Evolutionary conservation across 2,888 invertebrate genomes (phyloP).

Genomic region (Dryobota labecula): DNA sequence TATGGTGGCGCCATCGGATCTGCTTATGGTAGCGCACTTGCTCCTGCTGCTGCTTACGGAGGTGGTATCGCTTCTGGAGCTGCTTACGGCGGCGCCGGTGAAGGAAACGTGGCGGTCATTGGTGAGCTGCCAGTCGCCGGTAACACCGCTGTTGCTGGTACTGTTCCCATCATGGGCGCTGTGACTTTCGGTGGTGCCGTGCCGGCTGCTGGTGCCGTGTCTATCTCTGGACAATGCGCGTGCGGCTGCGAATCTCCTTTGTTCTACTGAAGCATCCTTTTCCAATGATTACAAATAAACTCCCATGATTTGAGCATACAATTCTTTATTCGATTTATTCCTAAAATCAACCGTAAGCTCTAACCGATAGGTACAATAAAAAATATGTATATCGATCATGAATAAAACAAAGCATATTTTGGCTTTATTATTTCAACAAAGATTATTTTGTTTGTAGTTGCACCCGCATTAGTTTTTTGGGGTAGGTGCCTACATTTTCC

Average conservation of each 20-base stretch:
- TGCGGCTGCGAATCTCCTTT: constrained; percentile 39
- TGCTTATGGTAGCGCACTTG: constrained; percentile 10
- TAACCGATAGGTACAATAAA: no score
- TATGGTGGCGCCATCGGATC: constrained; percentile 1
- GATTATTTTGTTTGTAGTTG: no score
- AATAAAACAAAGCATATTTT: no score
- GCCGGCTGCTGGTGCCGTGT: constrained; percentile 49
- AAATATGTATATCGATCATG: no score
- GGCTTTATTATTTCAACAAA: no score
- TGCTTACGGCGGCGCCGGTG: constrained; percentile 59
- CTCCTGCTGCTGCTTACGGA: constrained; percentile 15
- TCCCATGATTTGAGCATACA: background rate
- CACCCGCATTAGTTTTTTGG: no score
- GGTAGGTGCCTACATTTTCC: no score
- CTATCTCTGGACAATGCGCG: constrained; percentile 41
- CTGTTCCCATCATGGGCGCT: constrained; percentile 71
- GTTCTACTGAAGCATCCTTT: background rate
- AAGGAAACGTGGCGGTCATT: constrained; percentile 69
- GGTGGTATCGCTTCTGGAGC: constrained; percentile 9
- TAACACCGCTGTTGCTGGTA: constrained; percentile 45
- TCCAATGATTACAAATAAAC: background rate
- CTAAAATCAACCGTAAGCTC: no score
- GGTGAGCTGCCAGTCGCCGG: constrained; percentile 65
- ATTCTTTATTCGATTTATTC: background rate
- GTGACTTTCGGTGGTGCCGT: constrained; percentile 53